Base-by-base conservation (phyloP, 2,113 vertebrate species). In the Cinclus cinclus region DNA sequence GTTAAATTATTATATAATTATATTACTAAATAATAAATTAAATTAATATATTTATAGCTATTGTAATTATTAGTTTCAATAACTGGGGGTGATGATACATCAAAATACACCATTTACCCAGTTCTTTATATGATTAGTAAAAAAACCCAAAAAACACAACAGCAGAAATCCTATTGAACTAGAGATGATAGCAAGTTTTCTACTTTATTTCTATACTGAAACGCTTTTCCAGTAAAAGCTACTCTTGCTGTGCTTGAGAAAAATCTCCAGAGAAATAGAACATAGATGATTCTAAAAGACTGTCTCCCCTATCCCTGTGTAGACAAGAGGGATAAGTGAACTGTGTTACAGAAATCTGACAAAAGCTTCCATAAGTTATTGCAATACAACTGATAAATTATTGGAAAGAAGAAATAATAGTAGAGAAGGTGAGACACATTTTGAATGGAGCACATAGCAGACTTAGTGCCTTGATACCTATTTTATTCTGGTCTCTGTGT, bases 81-180 rank as follows among this genome's bases (percentile, higher is more conserved):
- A 35, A 31, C 8, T 30, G 2, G 6, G 5, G 5, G 0, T 50
- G 6, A 60, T 55, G 17, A n/a, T 55, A 27, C 8, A 53, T 3
- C 7, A 35, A 15, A 67, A 31, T 24, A 7, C 16, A 71, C 47
- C 0, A 50, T 27, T 70, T 52, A 46, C 5, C 8, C 16, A 7
- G 1, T 50, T 71, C 15, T 71, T 70, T 39, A 13, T 56, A 63
- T 44, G 23, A 22, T 19, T 76, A 68, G 6, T 5, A 67, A 30
- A 28, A 21, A 37, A 70, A 24, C 35, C 35, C 35, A 58, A 9
- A 11, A 9, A 8, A 13, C 7, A 30, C 0, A 31, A 20, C 6
- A 59, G 2, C 46, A 52, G 11, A 16, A 47, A n/a, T 39, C 15
- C 13, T 33, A 6, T 27, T 50, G 16, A 89, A 23, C 23, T 63